phyloP scores from a whole-genome alignment of 1,140 invertebrate species.

The Heliconius melpomene region DNA sequence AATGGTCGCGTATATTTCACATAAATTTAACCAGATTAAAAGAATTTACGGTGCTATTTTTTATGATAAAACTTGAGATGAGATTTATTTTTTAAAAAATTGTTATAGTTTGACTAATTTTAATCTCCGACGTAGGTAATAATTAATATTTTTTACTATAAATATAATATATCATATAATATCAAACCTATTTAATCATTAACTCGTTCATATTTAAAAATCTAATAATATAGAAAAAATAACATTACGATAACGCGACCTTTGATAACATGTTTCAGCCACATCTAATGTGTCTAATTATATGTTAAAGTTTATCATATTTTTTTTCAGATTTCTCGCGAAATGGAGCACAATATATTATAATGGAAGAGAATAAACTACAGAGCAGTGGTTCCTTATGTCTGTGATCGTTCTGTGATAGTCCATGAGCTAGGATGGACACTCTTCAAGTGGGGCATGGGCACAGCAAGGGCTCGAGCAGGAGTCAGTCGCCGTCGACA shows the following conservation, averaged over 20 bases:
- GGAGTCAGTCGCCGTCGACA: constrained; percentile 76
- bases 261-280: constrained; percentile 15
- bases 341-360: constrained; percentile 8
- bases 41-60: neutral
- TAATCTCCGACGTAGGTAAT: no score
- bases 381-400: constrained; percentile 25
- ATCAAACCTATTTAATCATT: neutral
- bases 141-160: neutral
- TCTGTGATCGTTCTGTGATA: constrained; percentile 31
- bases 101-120: no score
- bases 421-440: constrained; percentile 57
- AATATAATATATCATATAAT: neutral
- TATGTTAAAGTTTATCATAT: constrained; percentile 13
- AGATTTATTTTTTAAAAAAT: no score
- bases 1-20: neutral
- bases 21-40: neutral
- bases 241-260: constrained; percentile 4
- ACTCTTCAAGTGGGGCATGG: constrained; percentile 66
- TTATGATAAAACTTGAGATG: no score
- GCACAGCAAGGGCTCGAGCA: constrained; percentile 71
- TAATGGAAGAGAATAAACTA: constrained; percentile 1
- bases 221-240: neutral
- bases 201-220: neutral
- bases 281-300: constrained; percentile 18
- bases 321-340: constrained; percentile 24